Conservation (phyloP, 2,113 vertebrate species). For the Athene cunicularia region DNA sequence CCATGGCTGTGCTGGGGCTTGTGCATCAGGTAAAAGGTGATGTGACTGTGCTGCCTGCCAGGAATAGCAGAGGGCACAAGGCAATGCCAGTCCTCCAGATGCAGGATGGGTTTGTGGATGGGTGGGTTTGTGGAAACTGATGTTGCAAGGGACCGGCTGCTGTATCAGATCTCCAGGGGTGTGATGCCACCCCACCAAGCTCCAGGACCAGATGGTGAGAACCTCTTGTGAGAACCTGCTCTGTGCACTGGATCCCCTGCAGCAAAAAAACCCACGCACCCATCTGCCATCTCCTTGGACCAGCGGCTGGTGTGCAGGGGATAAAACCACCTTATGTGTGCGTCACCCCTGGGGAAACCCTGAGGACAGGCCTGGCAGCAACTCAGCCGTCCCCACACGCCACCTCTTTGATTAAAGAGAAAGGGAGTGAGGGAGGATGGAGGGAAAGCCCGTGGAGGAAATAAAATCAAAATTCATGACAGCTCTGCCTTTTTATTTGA, state of each 20-base stretch:
- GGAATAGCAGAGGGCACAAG: background rate
- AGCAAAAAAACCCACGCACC: accelerated
- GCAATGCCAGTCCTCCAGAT: background rate
- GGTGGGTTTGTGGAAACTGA: background rate
- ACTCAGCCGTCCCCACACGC: background rate
- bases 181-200: background rate
- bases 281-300: background rate
- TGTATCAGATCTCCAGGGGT: background rate
- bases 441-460: slow-evolving; percentile 2
- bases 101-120: background rate
- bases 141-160: accelerated
- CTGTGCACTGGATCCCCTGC: background rate
- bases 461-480: slow-evolving; percentile 53
- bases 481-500: slow-evolving; percentile 52
- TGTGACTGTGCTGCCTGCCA: background rate
- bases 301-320: background rate
- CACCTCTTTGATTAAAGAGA: slow-evolving; percentile 17
- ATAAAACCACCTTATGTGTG: background rate
- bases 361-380: background rate
- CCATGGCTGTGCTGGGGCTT: background rate
- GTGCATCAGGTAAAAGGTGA: background rate
- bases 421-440: background rate
- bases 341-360: background rate
- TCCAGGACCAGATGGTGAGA: background rate
- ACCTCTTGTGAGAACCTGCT: no score